Evolutionary conservation across 2,113 vertebrate genomes (phyloP), one percentile per base, ranked within the genome.

Genomic region (Phrynosoma platyrhinos): DNA sequence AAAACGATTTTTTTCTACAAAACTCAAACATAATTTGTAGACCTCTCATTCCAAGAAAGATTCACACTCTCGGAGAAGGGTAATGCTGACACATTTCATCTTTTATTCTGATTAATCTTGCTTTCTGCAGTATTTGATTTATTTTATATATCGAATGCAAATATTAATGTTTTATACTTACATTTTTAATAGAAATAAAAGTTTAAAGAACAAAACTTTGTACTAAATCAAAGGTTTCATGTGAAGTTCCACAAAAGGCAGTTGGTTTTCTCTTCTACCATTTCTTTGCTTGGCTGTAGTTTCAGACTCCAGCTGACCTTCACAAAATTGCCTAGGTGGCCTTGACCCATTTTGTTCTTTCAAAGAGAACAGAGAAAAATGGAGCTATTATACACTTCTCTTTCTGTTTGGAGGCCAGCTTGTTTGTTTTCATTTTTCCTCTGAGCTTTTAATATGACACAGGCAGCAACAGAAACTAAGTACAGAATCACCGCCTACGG

Each of bases 351-450:
- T 75, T 74, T 4, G 77, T 83, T 82, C 53, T 40, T 74, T 32
- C 83, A 84, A 89, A 83, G 23, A 83, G 76, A 80, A 74, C 40
- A 87, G 86, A 87, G 79, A 13, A 82, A 85, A 84, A 3, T 20
- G 47, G 13, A 81, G 7, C 1, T 55, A 32, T 3, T 30, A 9
- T n/a, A 4, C 53, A 9, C 8, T 78, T 79, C 14, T 25, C 25
- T 84, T 89, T 0, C n/a, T 85, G 4, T 88, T 72, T 86, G 6
- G 40, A 78, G 27, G 74, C 86, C 21, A 64, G 68, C 25, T 25
- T 86, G 13, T 75, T 74, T 36, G 74, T 40, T 82, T 82, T 87
- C 32, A 82, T 75, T 21, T 1, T 79, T 4, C 69, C 36, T 6
- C 1, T 80, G 20, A 85, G 76, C 64, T 25, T 32, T 72, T 2